These are phyloP conservation scores for Tortricodes alternella DNA, from an alignment of 2,888 invertebrate species.

Conservation along the genomic window DNA sequence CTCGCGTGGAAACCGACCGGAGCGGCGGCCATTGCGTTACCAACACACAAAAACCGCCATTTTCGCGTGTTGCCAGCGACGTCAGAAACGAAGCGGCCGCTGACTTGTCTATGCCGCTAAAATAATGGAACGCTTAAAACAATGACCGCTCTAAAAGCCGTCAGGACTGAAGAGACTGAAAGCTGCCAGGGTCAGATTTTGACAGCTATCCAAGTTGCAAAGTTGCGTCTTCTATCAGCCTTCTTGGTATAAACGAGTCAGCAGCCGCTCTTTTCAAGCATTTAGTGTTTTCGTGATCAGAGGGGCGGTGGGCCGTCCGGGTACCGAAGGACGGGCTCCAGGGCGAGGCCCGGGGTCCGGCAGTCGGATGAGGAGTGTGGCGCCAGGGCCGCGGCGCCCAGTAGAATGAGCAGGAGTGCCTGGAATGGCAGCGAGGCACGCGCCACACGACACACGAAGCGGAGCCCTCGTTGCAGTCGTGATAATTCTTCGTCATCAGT, in stretches of 20 bases:
- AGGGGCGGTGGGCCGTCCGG: slow-evolving; percentile 97
- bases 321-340: slow-evolving; percentile 95
- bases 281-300: slow-evolving; percentile 64
- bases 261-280: neutral
- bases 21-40: slow-evolving; percentile 3
- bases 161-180: no score
- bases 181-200: no score
- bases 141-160: no score
- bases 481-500: slow-evolving; percentile 57
- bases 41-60: slow-evolving; percentile 23
- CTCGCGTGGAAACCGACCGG: slow-evolving; percentile 33
- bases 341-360: slow-evolving; percentile 89
- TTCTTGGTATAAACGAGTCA: neutral
- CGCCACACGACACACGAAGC: slow-evolving; percentile 94
- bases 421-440: slow-evolving; percentile 97
- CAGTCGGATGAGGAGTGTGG: slow-evolving; percentile 93
- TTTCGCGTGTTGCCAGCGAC: slow-evolving; percentile 6
- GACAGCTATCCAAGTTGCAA: no score
- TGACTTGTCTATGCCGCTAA: neutral
- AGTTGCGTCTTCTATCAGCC: neutral
- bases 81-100: neutral
- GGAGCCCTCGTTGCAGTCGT: slow-evolving; percentile 86
- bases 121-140: no score
- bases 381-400: slow-evolving; percentile 96
- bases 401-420: slow-evolving; percentile 94